Conservation (phyloP, 1,140 invertebrate genomes). For the Drosophila equinoxialis region DNA sequence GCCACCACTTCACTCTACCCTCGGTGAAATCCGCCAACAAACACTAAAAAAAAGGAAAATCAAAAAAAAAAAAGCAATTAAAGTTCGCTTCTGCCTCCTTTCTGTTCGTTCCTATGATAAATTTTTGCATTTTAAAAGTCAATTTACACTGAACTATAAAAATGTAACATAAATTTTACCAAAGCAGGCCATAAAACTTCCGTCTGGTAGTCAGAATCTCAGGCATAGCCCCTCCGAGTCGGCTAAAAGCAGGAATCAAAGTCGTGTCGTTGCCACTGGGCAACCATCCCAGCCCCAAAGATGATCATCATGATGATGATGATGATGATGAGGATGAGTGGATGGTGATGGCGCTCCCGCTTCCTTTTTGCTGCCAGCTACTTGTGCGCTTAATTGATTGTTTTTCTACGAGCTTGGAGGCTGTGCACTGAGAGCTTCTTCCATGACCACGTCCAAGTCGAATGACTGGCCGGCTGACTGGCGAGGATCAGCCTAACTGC, state of each 20-base stretch:
- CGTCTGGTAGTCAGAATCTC: slow-evolving; percentile 13
- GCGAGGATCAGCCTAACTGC: slow-evolving; percentile 2
- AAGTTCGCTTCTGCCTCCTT: slow-evolving; percentile 37
- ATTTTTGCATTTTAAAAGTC: slow-evolving; percentile 81
- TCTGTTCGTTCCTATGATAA: slow-evolving; percentile 66
- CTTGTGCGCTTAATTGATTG: slow-evolving; percentile 79
- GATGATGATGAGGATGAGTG: slow-evolving; percentile 9
- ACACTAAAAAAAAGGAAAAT: too few species aligned
- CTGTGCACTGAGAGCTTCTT: slow-evolving; percentile 2
- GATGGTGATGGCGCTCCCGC: slow-evolving; percentile 61
- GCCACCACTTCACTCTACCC: slow-evolving; percentile 43
- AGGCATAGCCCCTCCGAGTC: slow-evolving; percentile 4
- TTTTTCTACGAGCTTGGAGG: slow-evolving; percentile 74
- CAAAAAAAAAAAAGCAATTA: slow-evolving; percentile 51
- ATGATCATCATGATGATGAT: slow-evolving; percentile 26
- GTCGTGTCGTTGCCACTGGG: slow-evolving; percentile 68
- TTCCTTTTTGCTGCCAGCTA: slow-evolving; percentile 53
- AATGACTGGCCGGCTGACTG: slow-evolving; percentile 14
- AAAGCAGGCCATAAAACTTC: slow-evolving; percentile 77
- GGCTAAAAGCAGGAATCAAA: slow-evolving; percentile 50
- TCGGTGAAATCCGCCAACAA: slow-evolving; percentile 5
- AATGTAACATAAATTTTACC: slow-evolving; percentile 80
- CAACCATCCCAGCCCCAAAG: slow-evolving; percentile 25
- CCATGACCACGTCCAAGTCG: not conserved
- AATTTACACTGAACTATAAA: slow-evolving; percentile 82